Base-by-base conservation (phyloP, 2,797 vertebrate species). In the Silurus lanzhouensis region DNA sequence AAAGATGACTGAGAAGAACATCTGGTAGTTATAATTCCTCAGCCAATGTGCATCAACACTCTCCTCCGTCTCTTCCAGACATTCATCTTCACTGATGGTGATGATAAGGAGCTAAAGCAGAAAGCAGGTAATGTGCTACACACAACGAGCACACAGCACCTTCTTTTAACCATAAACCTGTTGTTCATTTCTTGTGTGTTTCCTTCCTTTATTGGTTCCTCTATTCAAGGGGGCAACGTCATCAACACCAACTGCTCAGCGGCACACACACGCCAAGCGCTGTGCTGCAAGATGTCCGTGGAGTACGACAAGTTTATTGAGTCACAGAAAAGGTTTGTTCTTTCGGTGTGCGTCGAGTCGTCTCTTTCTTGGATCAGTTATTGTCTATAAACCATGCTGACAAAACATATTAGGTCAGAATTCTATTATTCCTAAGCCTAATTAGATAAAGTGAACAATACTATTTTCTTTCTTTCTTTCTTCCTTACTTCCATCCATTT, bases 261-360 rank as follows among this genome's bases (percentile, higher is more conserved):
- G 0, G 96, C 96, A 77, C 97, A 98, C 89, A 98, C 96, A 0
- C 96, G 98, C 12, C 98, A 98, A 93, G 98, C 98, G 1, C 94
- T 99, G 55, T 99, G 97, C 93, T 99, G 98, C 93, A 99, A 99
- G 95, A 99, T 99, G 98, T 96, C 98, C 0, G 98, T 99, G 90
- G 98, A 99, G 88, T 99, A 99, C 0, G 98, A 99, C 92, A 98
- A 97, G 88, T 99, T 99, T 93, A 96, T 99, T 1, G 96, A 97
- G 91, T 99, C 98, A 0, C 96, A 97, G 87, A 97, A 96, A 87
- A 99, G 97, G 98, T 99, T 89, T 94, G 90, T 96, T 93, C 48
- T 38, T 38, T 0, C 31, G 31, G 31, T 38, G 31, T 38, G 2
- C 31, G 31, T 38, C 31, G 31, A 38, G 31, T 38, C 31, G 38